Percentiles rank a stretch among this genome's conserved stretches.
These are phyloP conservation scores for Cyanoderma ruficeps DNA, from an alignment of 2,113 vertebrate genomes.

Conservation along the genomic window DNA sequence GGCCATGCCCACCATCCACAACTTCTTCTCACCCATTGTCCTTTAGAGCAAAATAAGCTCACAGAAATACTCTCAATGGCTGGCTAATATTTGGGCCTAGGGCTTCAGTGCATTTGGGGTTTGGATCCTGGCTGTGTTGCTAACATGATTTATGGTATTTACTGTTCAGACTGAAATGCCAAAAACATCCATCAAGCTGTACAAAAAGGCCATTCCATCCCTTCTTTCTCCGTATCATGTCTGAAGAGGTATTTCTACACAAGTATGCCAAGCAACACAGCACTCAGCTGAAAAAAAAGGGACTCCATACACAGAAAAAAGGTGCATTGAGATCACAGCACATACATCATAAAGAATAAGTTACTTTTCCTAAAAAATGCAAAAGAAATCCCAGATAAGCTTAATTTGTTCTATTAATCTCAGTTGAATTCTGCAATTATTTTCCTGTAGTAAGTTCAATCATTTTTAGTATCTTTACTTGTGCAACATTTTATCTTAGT, in stretches of 20 bases:
- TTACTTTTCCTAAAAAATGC: background rate
- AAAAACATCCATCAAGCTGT: background rate
- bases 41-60: background rate
- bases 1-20: background rate
- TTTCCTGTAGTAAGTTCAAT: background rate
- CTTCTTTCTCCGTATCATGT: background rate
- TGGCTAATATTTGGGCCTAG: background rate
- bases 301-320: background rate
- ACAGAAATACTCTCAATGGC: background rate
- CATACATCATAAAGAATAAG: background rate
- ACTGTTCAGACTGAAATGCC: background rate
- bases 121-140: background rate
- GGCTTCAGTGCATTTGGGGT: background rate
- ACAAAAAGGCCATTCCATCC: background rate
- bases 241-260: background rate
- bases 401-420: background rate
- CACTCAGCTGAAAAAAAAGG: background rate
- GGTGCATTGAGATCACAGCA: background rate
- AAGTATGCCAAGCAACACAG: background rate
- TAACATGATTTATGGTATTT: slow-evolving; percentile 23
- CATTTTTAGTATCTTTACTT: background rate
- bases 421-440: background rate
- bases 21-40: background rate
- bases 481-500: background rate
- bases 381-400: background rate